A percentile compares a stretch with the other conserved stretches of the same genome.
phyloP scores from a whole-genome alignment of 2,888 invertebrate genomes.

The Rhyacophila evoluta region DNA sequence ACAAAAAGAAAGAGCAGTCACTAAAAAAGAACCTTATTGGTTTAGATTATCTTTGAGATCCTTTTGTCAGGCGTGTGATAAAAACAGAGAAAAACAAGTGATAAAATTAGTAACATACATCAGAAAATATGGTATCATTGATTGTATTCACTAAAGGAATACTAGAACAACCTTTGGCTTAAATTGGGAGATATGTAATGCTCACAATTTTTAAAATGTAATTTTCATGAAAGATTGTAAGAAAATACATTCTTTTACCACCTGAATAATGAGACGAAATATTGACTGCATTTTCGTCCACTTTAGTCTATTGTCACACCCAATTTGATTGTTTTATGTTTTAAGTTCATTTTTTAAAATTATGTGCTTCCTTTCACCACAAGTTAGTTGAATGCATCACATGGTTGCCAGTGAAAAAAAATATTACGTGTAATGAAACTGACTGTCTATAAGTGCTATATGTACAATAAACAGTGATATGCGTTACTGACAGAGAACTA shows the following conservation, averaged over 20 bases:
- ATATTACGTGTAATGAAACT: neutral
- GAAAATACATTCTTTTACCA: too few species aligned
- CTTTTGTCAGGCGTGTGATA: slow-evolving; percentile 47
- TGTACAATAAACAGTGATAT: slow-evolving; percentile 12
- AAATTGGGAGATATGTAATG: too few species aligned
- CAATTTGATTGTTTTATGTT: too few species aligned
- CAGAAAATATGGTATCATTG: slow-evolving; percentile 20
- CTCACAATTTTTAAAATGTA: too few species aligned
- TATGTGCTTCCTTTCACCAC: neutral
- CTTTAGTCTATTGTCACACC: too few species aligned
- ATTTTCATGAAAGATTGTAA: too few species aligned
- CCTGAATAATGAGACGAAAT: too few species aligned
- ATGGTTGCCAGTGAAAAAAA: neutral
- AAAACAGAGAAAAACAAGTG: slow-evolving; percentile 46
- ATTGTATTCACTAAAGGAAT: neutral
- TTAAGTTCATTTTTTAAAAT: neutral
- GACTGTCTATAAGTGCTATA: neutral
- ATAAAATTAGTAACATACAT: slow-evolving; percentile 39
- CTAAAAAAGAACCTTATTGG: slow-evolving; percentile 50
- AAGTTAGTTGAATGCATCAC: neutral
- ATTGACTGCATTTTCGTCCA: too few species aligned
- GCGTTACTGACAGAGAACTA: neutral
- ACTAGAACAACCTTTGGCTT: too few species aligned
- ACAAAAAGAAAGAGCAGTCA: slow-evolving; percentile 15
- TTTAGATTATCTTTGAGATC: slow-evolving; percentile 53